These are phyloP conservation scores for Rhodinocichla rosea DNA, from an alignment of 2,113 vertebrate species.

Conservation along the genomic window DNA sequence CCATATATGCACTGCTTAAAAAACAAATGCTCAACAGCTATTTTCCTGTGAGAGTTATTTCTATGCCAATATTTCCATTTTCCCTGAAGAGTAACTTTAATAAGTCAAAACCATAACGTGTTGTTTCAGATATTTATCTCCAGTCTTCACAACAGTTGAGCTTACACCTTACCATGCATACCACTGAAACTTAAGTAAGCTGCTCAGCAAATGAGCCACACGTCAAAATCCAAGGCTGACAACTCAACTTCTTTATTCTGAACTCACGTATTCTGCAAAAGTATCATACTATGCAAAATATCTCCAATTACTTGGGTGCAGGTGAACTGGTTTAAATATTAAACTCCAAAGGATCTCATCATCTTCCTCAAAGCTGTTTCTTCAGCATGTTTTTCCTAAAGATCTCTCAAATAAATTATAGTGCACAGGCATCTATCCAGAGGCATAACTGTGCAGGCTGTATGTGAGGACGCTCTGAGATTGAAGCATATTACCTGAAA, in stretches of 20 bases:
- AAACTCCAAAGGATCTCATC: not conserved
- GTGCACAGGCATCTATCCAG: not conserved
- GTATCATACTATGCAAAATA: not conserved
- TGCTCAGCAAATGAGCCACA: not conserved
- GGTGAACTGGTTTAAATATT: not conserved
- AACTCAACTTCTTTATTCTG: not conserved
- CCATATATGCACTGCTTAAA: not conserved
- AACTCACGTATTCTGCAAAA: not conserved
- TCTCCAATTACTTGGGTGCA: not conserved
- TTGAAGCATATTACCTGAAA: fast-evolving
- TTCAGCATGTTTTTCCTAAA: not conserved
- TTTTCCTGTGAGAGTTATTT: not conserved
- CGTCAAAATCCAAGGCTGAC: not conserved
- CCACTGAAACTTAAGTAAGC: not conserved
- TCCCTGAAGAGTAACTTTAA: not conserved
- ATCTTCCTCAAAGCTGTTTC: not conserved
- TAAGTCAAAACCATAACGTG: not conserved
- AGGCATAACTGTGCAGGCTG: not conserved
- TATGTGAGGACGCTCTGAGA: not conserved
- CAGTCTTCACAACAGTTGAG: not conserved
- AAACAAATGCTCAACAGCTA: not conserved
- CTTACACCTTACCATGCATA: not conserved
- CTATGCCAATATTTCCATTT: not conserved
- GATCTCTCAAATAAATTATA: not conserved
- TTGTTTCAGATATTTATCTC: not conserved